Base-by-base conservation (phyloP, 2,888 invertebrate species). In the Teleogryllus oceanicus region DNA sequence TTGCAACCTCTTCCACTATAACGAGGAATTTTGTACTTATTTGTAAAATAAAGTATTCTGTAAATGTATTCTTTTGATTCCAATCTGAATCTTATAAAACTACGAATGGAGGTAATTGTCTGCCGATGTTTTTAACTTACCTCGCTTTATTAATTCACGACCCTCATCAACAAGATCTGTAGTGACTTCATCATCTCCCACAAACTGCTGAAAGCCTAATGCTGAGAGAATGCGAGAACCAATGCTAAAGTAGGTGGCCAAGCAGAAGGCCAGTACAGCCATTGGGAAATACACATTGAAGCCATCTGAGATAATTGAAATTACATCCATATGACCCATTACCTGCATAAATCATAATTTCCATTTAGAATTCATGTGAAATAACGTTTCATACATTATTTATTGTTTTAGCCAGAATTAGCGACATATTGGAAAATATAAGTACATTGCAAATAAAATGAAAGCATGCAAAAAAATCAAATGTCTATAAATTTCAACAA, bases 221-320 rank as follows among this genome's bases (percentile, higher is more conserved):
- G 94, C 90, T 80, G 97, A 96, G 62, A 99, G 89, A 80, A 97
- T 89, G 78, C 98, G 92, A 80, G 96, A 95, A 80, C 99, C 99
- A 76, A 99, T 88, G 84, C 96, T 96, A 86, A 97, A 95, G 89
- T 96, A 97, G 0, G 98, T 99, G 80, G 97, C 95, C 80, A 96
- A 88, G 85, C 99, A 98, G 84, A 99, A 93, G 75, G 94, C 91
- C 81, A 99, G 91, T 86, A 99, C 98, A 81, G 96, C 92, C 92
- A 99, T 98, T 0, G 99, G 99, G 87, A 99, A 98, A 88, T 99
- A 99, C 80, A 99, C 94, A 88, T 99, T 99, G 89, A 99, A 99
- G 12, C 99, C 99, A 87, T 98, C 95, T 0, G 98, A 95, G 83
- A 99, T 95, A 82, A 99, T 96, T 50, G 95, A 94, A 80, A 99